A percentile compares a stretch with the other conserved stretches of the same genome.
These are phyloP conservation scores for Peromyscus eremicus DNA, from an alignment of 2,797 vertebrate species.

Conservation along the genomic window DNA sequence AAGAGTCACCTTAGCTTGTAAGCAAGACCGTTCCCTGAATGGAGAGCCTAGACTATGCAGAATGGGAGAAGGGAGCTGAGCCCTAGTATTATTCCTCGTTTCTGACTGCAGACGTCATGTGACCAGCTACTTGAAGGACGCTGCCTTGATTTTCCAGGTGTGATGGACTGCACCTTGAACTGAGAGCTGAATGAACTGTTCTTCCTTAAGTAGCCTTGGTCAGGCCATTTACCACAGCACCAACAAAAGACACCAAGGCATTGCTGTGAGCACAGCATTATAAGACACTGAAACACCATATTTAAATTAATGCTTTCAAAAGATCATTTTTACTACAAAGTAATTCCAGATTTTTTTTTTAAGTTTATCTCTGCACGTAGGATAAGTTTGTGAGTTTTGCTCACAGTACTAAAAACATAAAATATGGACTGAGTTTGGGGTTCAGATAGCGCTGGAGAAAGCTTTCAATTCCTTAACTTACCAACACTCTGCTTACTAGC, in stretches of 20 bases:
- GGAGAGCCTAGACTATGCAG: background rate
- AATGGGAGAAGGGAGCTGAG: background rate
- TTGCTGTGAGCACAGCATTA: background rate
- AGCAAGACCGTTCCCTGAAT: too few relatives aligned
- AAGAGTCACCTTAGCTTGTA: background rate
- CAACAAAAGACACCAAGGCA: background rate
- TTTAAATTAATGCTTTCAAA: slow-evolving; percentile 18
- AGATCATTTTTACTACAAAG: background rate
- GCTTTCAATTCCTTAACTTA: background rate
- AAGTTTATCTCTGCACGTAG: background rate
- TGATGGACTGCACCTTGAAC: background rate
- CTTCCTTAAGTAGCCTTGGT: background rate
- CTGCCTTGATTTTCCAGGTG: background rate
- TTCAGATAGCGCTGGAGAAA: background rate
- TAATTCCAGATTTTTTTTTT: background rate
- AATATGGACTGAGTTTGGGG: background rate
- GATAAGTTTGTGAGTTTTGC: background rate
- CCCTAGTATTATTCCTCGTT: rapidly evolving
- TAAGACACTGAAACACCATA: background rate
- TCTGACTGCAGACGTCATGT: background rate
- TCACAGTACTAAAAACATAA: background rate
- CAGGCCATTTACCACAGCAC: background rate
- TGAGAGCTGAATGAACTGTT: background rate
- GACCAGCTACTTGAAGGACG: background rate
- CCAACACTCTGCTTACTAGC: background rate